Percentiles rank a stretch among this genome's conserved stretches.
phyloP scores from a whole-genome alignment of 2,888 invertebrate species.

The Drosophila prolongata region DNA sequence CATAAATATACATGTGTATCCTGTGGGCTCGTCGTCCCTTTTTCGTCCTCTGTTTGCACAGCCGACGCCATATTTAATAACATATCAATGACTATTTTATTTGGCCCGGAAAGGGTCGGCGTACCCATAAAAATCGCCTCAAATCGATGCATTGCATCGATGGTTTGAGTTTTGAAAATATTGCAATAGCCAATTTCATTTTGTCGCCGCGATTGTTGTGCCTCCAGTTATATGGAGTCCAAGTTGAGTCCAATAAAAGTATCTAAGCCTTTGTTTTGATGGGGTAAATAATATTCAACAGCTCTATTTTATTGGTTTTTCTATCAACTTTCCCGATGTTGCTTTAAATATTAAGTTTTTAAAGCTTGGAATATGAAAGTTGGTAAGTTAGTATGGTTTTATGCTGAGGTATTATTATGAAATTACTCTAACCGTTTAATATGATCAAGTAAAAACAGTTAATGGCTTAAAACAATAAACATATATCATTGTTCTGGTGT shows the following conservation, averaged over 20 bases:
- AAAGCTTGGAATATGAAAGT: no score
- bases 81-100: slow-evolving; percentile 71
- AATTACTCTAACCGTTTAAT: no score
- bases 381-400: no score
- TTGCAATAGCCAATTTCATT: slow-evolving; percentile 18
- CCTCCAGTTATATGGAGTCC: neutral
- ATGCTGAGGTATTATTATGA: no score
- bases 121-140: neutral
- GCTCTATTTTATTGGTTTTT: no score
- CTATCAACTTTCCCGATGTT: no score
- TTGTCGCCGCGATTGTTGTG: slow-evolving; percentile 8
- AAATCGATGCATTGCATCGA: slow-evolving; percentile 13
- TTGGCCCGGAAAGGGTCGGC: slow-evolving; percentile 22
- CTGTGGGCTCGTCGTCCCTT: slow-evolving; percentile 10
- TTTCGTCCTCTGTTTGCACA: slow-evolving; percentile 53
- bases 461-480: no score
- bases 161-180: slow-evolving; percentile 5
- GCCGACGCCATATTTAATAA: slow-evolving; percentile 71
- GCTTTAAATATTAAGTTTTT: no score
- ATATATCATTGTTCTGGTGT: no score
- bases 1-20: slow-evolving; percentile 28
- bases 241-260: neutral
- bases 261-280: neutral
- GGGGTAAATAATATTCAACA: neutral
- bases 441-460: no score